Evolutionary conservation across 2,113 vertebrate genomes (phyloP), one percentile per base, ranked within the genome.

Genomic region (Mirounga angustirostris): DNA sequence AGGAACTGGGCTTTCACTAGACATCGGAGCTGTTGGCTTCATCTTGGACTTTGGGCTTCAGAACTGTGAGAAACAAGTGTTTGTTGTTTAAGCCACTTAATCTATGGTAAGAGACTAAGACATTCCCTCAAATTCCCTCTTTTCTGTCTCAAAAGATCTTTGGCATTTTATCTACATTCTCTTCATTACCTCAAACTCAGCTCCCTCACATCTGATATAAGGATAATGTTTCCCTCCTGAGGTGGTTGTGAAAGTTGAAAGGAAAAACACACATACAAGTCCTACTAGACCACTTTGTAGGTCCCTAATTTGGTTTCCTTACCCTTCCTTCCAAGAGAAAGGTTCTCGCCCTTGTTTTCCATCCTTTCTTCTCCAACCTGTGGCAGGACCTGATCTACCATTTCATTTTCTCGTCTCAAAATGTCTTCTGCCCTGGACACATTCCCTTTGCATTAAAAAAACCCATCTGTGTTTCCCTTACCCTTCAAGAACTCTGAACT

Each of bases 381-480:
- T 40, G n/a, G 43, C 5, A 79, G 85, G 36, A 91, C 19, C 30
- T 24, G 8, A 71, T 24, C 5, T 33, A 5, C 8, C 54, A 79
- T 33, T 84, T 71, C 3, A n/a, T 30, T 56, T 78, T 89, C 33
- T 21, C 59, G 11, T 85, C 63, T 78, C 65, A 89, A 69, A 88
- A 28, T 71, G 67, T 10, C 21, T 65, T 83, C 78, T 81, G 40
- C 5, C 46, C 26, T 46, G 33, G 26, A 67, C 58, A 56, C 24
- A n/a, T 43, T 89, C 24, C 19, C 50, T 97, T 30, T 82, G 30
- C 46, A 21, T 54, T 82, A 89, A 89, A 89, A 89, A 93, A 89
- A 21, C 14, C 59, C 40, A 56, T 67, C 15, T 54, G 33, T 79
- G 10, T 80, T 36, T 85, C 54, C 21, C 21, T 61, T 73, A 14